Conservation (phyloP, 1,140 invertebrate species). For the Pseudomyrmex cubaensis region DNA sequence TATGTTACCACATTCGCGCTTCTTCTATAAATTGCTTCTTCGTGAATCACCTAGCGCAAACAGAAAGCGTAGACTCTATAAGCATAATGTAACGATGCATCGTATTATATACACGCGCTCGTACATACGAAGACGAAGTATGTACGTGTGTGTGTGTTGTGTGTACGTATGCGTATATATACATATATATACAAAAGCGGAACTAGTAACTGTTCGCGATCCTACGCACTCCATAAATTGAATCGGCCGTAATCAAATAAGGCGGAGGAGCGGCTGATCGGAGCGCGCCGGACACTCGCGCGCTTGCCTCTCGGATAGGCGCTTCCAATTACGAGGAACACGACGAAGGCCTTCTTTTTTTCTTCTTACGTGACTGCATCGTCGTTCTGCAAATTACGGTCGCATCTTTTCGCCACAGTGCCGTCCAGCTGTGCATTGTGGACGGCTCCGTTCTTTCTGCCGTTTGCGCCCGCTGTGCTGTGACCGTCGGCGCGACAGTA, state of each 20-base stretch:
- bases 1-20: too few species aligned
- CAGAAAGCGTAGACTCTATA: background rate
- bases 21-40: background rate
- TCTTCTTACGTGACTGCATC: too few species aligned
- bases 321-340: background rate
- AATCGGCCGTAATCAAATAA: constrained; percentile 60
- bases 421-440: too few species aligned
- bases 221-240: constrained; percentile 51
- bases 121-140: background rate
- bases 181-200: constrained; percentile 33
- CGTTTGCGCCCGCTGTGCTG: too few species aligned
- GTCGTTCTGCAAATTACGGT: too few species aligned
- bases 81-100: background rate
- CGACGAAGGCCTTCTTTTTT: background rate
- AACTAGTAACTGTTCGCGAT: constrained; percentile 47
- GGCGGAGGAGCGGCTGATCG: constrained; percentile 37
- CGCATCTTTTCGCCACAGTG: too few species aligned
- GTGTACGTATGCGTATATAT: background rate
- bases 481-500: too few species aligned
- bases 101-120: background rate
- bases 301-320: background rate
- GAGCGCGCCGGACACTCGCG: constrained; percentile 11
- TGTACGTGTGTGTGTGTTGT: background rate
- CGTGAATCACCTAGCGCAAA: background rate
- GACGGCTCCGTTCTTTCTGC: too few species aligned